Evolutionary conservation across 1,140 invertebrate genomes (phyloP).

Genomic region (Hyles euphorbiae): DNA sequence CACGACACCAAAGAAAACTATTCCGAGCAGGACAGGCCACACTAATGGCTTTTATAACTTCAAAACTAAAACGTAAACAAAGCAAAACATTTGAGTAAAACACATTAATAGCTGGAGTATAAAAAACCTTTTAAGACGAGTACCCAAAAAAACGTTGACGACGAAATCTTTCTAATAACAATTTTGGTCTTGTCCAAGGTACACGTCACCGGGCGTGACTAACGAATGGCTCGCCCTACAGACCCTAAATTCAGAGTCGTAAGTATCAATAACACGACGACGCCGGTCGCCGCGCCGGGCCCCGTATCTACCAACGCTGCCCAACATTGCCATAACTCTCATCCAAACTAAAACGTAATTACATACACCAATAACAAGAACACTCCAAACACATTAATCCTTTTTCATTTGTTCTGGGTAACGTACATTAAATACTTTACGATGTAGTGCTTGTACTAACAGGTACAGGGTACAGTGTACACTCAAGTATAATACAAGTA

Average conservation of each 20-base stretch:
- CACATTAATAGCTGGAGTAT: conserved; percentile 32
- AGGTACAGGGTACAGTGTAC: no score
- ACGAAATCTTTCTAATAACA: conserved; percentile 66
- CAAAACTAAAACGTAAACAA: no score
- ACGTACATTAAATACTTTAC: conserved; percentile 20
- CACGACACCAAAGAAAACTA: no score
- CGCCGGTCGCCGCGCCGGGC: conserved; percentile 24
- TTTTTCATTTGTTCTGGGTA: conserved; percentile 59
- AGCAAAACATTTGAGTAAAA: conserved; percentile 41
- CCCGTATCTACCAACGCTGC: conserved; percentile 55
- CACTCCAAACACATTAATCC: conserved; percentile 64
- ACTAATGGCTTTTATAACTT: no score
- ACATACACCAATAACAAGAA: conserved; percentile 64
- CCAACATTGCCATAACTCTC: conserved; percentile 70
- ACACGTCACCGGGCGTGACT: conserved; percentile 73
- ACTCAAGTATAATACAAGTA: no score
- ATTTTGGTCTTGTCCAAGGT: conserved; percentile 75
- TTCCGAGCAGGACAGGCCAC: no score
- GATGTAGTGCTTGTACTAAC: no score
- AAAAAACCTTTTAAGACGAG: conserved; percentile 59
- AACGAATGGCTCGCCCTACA: conserved; percentile 75
- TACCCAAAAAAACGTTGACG: conserved; percentile 36
- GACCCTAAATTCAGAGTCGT: conserved; percentile 73
- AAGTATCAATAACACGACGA: conserved; percentile 66
- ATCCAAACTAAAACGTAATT: conserved; percentile 63